phyloP scores from a whole-genome alignment of 2,888 invertebrate genomes.

The Coleophora deauratella region DNA sequence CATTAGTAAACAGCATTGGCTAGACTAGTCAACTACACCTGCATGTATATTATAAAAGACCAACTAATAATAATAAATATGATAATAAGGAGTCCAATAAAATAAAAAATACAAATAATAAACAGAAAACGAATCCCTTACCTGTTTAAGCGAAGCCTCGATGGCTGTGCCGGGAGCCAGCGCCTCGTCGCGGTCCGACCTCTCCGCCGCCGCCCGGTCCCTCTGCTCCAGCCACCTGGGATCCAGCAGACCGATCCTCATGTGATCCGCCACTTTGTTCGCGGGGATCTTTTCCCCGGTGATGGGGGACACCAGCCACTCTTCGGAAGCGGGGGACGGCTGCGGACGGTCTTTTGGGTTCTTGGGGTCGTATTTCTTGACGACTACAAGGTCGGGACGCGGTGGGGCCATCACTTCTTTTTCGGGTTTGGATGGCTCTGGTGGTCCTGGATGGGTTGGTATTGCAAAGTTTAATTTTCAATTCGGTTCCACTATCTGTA shows the following conservation, averaged over 20 bases:
- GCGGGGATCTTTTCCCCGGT: slow-evolving; percentile 98
- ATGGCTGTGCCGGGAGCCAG: slow-evolving; percentile 86
- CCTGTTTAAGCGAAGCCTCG: slow-evolving; percentile 93
- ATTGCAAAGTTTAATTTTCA: no score
- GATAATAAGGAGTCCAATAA: no score
- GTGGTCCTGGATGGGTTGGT: slow-evolving; percentile 13
- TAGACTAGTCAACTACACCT: no score
- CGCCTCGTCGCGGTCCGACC: slow-evolving; percentile 84
- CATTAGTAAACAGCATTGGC: no score
- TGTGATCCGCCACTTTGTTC: slow-evolving; percentile 97
- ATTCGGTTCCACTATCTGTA: no score
- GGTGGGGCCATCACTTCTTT: slow-evolving; percentile 86
- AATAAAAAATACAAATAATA: no score
- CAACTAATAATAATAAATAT: no score
- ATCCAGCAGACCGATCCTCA: slow-evolving; percentile 96
- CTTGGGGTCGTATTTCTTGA: slow-evolving; percentile 98
- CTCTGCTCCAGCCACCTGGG: slow-evolving; percentile 98
- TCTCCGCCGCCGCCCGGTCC: slow-evolving; percentile 94
- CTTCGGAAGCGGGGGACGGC: slow-evolving; percentile 78
- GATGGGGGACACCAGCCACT: slow-evolving; percentile 97
- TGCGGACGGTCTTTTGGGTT: slow-evolving; percentile 69
- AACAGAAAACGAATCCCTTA: slow-evolving; percentile 11
- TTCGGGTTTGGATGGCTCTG: slow-evolving; percentile 23
- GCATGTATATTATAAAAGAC: no score
- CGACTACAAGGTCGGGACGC: slow-evolving; percentile 92